These are phyloP conservation scores for Xenopus laevis DNA, from an alignment of 2,113 vertebrate species.

Conservation along the genomic window DNA sequence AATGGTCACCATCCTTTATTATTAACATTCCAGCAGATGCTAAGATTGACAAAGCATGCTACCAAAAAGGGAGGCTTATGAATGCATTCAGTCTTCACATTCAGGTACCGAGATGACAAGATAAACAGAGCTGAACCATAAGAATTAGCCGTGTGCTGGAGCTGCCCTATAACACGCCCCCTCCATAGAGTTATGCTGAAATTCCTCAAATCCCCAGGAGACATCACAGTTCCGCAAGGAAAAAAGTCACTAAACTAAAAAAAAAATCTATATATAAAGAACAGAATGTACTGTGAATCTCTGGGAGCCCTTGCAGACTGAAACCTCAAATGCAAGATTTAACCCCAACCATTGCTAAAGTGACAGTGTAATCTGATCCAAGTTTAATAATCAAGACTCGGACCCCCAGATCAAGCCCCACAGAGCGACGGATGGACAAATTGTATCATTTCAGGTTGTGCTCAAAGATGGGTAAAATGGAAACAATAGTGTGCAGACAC, in stretches of 20 bases:
- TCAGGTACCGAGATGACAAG: constrained; percentile 12
- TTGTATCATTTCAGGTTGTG: not conserved
- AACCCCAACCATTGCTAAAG: no score
- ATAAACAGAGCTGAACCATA: constrained; percentile 2
- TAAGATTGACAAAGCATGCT: no score
- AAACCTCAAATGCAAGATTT: no score
- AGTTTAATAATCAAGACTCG: no score
- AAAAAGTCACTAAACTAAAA: not conserved
- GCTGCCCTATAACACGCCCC: constrained; percentile 12
- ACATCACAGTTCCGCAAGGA: constrained; percentile 5
- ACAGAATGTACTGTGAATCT: no score
- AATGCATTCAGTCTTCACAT: no score
- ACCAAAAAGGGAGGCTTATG: not conserved
- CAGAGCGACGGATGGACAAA: not conserved
- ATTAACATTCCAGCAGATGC: no score
- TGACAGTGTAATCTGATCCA: no score
- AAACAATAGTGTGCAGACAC: no score
- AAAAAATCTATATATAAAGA: not conserved
- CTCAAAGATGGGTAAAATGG: no score
- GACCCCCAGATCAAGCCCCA: not conserved
- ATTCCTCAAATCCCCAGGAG: constrained; percentile 32
- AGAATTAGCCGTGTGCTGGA: constrained; percentile 17
- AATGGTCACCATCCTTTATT: no score
- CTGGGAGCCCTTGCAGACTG: no score
- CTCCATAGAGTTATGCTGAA: constrained; percentile 35